Percentiles rank a stretch among this genome's conserved stretches.
Conservation (phyloP, 2,113 vertebrate genomes). For the Chionomys nivalis region DNA sequence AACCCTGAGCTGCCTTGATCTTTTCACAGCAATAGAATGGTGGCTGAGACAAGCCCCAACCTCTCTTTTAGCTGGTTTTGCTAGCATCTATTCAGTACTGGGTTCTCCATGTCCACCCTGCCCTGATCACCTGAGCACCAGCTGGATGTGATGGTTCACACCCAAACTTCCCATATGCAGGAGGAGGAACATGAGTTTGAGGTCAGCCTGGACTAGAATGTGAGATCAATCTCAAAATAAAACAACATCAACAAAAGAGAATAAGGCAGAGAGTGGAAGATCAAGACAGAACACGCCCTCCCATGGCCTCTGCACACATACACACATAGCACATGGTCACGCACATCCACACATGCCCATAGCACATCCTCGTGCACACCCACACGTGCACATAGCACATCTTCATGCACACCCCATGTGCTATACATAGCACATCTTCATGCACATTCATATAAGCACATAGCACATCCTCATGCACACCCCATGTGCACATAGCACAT, state of each 20-base stretch:
- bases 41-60: background rate
- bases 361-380: too few species aligned
- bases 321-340: background rate
- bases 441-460: too few species aligned
- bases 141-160: background rate
- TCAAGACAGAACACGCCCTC: too few species aligned
- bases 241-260: background rate
- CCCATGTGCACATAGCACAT: too few species aligned
- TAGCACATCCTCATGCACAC: too few species aligned
- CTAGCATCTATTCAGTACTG: background rate
- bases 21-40: background rate
- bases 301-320: background rate
- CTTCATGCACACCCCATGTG: too few species aligned
- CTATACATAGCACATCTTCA: too few species aligned
- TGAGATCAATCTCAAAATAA: background rate
- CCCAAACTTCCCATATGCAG: background rate
- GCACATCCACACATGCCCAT: too few species aligned
- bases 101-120: background rate
- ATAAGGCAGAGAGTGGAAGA: background rate
- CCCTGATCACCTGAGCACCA: background rate
- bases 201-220: background rate
- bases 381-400: too few species aligned
- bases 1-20: background rate
- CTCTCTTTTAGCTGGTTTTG: background rate
- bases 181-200: too few species aligned